A percentile compares a stretch with the other conserved stretches of the same genome.
phyloP scores from a whole-genome alignment of 2,797 vertebrate species.

The Cygnus olor region DNA sequence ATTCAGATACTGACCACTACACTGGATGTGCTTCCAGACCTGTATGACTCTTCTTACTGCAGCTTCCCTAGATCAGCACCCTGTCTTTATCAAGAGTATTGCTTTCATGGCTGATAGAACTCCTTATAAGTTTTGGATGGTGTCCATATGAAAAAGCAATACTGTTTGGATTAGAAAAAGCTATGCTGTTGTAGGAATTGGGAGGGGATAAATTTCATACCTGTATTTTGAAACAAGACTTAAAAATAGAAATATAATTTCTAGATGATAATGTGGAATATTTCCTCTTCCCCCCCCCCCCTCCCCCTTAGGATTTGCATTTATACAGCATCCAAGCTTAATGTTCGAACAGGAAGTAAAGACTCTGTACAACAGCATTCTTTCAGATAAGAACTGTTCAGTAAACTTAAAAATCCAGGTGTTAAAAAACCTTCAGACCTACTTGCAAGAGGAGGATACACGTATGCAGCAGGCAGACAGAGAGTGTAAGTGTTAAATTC shows the following conservation, averaged over 20 bases:
- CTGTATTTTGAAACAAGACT: neutral
- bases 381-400: constrained; percentile 88
- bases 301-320: constrained; percentile 91
- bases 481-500: constrained; percentile 88
- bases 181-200: neutral
- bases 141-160: fast-evolving
- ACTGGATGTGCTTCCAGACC: neutral
- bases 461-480: constrained; percentile 97
- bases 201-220: neutral
- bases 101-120: neutral
- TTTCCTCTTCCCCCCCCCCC: neutral
- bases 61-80: neutral
- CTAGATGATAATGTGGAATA: neutral
- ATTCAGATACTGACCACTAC: neutral
- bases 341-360: constrained; percentile 98
- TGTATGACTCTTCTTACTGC: neutral
- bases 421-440: constrained; percentile 97
- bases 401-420: constrained; percentile 96
- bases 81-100: neutral
- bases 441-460: constrained; percentile 96
- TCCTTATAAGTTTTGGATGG: neutral
- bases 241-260: neutral
- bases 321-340: constrained; percentile 95
- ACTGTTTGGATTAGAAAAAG: neutral
- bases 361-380: constrained; percentile 91